Conservation (phyloP, 2,888 invertebrate genomes). For the Netelia virgata region DNA sequence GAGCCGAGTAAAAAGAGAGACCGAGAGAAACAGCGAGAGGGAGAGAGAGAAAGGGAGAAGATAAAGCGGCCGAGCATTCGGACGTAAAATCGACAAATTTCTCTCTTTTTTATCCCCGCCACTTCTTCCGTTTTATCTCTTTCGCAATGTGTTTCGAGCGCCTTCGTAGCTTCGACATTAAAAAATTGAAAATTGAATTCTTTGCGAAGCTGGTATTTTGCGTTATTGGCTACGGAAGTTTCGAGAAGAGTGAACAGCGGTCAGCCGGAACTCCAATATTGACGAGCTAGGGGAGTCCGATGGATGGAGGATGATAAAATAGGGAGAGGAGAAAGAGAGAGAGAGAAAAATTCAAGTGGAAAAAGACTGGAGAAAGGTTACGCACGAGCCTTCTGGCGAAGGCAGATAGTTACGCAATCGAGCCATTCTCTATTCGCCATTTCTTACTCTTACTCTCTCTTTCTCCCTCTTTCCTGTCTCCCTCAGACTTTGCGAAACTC, state of each 20-base stretch:
- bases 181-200: slow-evolving; percentile 61
- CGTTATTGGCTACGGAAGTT: slow-evolving; percentile 37
- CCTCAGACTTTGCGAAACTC: slow-evolving; percentile 11
- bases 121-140: slow-evolving; percentile 19
- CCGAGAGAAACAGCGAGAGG: background rate
- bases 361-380: slow-evolving; percentile 56
- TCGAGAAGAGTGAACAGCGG: slow-evolving; percentile 4
- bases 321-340: slow-evolving; percentile 24
- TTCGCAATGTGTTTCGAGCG: slow-evolving; percentile 43
- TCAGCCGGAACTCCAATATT: slow-evolving; percentile 58
- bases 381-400: slow-evolving; percentile 36
- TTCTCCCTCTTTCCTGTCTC: slow-evolving; percentile 22
- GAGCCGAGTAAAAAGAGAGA: slow-evolving; percentile 3
- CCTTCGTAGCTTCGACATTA: slow-evolving; percentile 32
- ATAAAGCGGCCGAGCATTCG: slow-evolving; percentile 46
- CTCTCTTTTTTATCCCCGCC: slow-evolving; percentile 20
- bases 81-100: slow-evolving; percentile 60
- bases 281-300: slow-evolving; percentile 30
- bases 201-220: slow-evolving; percentile 51
- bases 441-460: slow-evolving; percentile 2
- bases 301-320: slow-evolving; percentile 9
- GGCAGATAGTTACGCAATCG: slow-evolving; percentile 27
- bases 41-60: slow-evolving; percentile 3
- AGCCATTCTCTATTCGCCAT: slow-evolving; percentile 18
- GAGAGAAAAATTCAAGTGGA: slow-evolving; percentile 45